These are phyloP conservation scores for Sabatieria punctata DNA, from an alignment of 2,888 invertebrate species.

Conservation along the genomic window DNA sequence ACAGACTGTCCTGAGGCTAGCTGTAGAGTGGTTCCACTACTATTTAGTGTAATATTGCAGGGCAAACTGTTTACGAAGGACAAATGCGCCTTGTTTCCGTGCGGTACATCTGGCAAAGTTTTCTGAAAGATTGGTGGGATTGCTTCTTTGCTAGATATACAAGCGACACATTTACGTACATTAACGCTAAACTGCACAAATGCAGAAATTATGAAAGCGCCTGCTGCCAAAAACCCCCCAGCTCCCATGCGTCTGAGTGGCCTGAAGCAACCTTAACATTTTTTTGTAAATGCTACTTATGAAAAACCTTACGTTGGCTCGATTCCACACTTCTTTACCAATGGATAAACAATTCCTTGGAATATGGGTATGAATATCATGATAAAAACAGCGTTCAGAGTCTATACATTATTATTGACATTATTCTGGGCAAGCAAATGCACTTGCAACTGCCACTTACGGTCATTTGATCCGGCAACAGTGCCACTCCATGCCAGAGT, in stretches of 20 bases:
- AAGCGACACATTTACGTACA: too few species aligned
- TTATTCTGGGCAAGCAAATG: too few species aligned
- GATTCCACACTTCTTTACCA: constrained; percentile 12
- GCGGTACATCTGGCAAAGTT: constrained; percentile 36
- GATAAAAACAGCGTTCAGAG: constrained; percentile 35
- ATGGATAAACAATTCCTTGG: constrained; percentile 31
- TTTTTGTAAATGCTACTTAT: too few species aligned
- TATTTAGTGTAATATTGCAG: constrained; percentile 41
- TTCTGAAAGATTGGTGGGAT: too few species aligned
- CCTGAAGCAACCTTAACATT: too few species aligned
- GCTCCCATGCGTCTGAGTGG: constrained; percentile 68
- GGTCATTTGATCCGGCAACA: constrained; percentile 24
- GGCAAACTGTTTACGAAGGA: constrained; percentile 48
- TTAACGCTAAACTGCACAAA: constrained; percentile 39
- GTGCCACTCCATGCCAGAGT: constrained; percentile 9
- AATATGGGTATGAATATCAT: constrained; percentile 36
- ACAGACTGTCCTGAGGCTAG: too few species aligned
- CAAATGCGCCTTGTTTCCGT: constrained; percentile 38
- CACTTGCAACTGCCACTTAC: too few species aligned
- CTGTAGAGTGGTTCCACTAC: too few species aligned
- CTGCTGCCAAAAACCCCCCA: constrained; percentile 67
- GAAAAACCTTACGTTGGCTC: constrained; percentile 17
- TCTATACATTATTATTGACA: too few species aligned
- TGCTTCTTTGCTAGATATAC: too few species aligned
- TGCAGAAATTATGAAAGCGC: constrained; percentile 71